Evolutionary conservation across 2,888 invertebrate genomes (phyloP).

Genomic region (Hypercompe scribonia): DNA sequence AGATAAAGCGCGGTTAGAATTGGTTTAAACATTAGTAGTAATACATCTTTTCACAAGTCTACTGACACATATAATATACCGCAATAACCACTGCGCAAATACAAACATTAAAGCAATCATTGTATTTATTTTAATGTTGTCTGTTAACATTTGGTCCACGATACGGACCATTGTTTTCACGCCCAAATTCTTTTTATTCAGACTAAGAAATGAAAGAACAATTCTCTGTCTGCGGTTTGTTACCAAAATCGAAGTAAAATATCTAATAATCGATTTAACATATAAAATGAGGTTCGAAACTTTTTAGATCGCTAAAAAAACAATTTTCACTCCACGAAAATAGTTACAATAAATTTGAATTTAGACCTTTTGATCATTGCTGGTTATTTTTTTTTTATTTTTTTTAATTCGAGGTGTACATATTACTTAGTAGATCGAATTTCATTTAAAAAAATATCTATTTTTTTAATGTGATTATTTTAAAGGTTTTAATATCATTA

Average conservation of each 20-base stretch:
- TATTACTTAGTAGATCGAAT: background rate
- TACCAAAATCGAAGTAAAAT: conserved; percentile 48
- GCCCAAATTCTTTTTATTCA: conserved; percentile 48
- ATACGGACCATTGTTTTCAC: conserved; percentile 46
- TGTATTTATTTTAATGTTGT: conserved; percentile 44
- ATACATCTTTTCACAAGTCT: conserved; percentile 5
- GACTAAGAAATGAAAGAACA: conserved; percentile 41
- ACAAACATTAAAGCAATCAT: conserved; percentile 35
- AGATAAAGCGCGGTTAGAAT: background rate
- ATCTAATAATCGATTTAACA: conserved; percentile 39
- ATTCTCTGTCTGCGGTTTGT: conserved; percentile 49
- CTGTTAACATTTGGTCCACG: conserved; percentile 47
- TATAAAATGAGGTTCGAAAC: background rate
- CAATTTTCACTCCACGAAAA: background rate
- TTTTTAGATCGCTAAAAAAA: background rate
- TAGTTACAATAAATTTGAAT: background rate
- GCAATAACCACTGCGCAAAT: conserved; percentile 20
- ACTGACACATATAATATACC: conserved; percentile 19
- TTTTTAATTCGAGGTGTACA: background rate
- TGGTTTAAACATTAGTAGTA: background rate
- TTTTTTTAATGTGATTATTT: background rate
- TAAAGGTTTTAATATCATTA: background rate
- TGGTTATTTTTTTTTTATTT: background rate
- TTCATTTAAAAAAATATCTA: background rate
- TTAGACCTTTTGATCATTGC: background rate